Percentiles rank a stretch among this genome's conserved stretches.
phyloP scores from a whole-genome alignment of 2,113 vertebrate genomes.

The Cichladusa arquata region DNA sequence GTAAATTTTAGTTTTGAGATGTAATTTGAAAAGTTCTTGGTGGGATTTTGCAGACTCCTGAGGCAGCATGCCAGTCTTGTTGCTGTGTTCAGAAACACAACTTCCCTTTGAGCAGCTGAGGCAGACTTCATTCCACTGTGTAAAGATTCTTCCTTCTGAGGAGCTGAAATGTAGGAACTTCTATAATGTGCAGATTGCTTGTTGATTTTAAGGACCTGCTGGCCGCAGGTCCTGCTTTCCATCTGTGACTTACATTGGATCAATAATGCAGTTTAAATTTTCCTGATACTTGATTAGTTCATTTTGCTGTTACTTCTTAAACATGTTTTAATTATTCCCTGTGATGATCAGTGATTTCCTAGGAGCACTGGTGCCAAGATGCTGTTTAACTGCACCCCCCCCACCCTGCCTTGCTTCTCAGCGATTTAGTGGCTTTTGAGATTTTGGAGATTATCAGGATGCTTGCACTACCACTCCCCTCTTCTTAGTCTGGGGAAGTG shows the following conservation, averaged over 20 bases:
- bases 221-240: neutral
- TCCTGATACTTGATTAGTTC: neutral
- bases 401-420: neutral
- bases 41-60: neutral
- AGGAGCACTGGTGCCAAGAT: neutral
- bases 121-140: neutral
- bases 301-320: neutral
- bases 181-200: neutral
- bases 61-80: neutral
- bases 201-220: neutral
- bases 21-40: neutral
- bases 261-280: neutral
- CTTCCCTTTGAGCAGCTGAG: neutral
- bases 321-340: neutral
- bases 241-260: neutral
- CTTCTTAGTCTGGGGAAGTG: neutral
- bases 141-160: neutral
- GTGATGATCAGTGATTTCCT: neutral
- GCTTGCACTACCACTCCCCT: neutral
- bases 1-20: neutral
- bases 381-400: neutral
- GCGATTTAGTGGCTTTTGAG: neutral
- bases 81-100: neutral
- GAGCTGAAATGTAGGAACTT: neutral
- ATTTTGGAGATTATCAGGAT: conserved; percentile 4